Conservation (phyloP, 2,888 invertebrate genomes). For the Callyntrura sp. region DNA sequence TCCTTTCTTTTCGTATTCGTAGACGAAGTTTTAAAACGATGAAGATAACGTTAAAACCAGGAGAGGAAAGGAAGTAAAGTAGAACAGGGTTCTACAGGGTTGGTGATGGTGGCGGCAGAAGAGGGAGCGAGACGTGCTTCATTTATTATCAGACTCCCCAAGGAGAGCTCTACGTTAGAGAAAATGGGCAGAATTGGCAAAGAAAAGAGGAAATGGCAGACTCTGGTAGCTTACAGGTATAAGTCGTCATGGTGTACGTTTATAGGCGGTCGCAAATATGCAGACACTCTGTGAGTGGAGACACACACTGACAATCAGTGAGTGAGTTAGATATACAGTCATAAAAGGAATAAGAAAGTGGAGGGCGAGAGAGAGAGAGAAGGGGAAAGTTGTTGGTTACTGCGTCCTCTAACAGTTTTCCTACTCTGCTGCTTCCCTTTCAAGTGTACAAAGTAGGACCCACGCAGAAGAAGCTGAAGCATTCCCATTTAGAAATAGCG, state of each 20-base stretch:
- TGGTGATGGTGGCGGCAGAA: constrained; percentile 17
- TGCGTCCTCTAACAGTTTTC: constrained; percentile 21
- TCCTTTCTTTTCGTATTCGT: not conserved
- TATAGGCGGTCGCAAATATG: not conserved
- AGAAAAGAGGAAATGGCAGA: constrained; percentile 30
- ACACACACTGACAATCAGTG: too few species aligned
- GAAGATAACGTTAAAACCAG: constrained; percentile 42
- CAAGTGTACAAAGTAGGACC: constrained; percentile 26
- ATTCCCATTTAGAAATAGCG: constrained; percentile 25
- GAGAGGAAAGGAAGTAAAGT: not conserved
- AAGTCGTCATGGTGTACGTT: not conserved
- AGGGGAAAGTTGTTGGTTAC: constrained; percentile 41
- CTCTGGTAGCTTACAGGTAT: not conserved
- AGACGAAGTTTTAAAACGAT: constrained; percentile 55
- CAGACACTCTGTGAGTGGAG: not conserved
- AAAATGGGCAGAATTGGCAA: constrained; percentile 59
- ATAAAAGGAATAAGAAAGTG: not conserved
- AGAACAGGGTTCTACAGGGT: too few species aligned
- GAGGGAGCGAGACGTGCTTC: constrained; percentile 74
- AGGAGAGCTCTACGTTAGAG: constrained; percentile 61
- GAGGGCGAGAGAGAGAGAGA: not conserved
- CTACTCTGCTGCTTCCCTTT: not conserved
- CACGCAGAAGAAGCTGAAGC: constrained; percentile 18
- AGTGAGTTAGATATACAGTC: too few species aligned
- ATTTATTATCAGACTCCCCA: constrained; percentile 75